Base-by-base conservation (phyloP, 2,888 invertebrate species). In the Platypus cylindrus region DNA sequence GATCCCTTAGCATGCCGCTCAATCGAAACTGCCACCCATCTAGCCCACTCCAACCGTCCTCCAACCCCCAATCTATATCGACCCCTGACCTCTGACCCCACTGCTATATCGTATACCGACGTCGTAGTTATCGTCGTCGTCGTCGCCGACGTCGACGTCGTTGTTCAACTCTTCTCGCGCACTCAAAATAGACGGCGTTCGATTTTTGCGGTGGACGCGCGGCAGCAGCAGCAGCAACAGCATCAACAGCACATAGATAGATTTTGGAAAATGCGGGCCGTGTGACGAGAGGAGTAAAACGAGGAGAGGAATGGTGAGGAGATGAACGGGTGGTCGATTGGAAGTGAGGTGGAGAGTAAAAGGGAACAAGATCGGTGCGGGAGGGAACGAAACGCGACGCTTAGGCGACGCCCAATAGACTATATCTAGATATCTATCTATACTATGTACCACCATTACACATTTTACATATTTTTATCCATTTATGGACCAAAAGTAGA, bases 181-280 rank as follows among this genome's bases (percentile, higher is more conserved):
- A 53, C 53, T 50, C 49, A 45, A 56, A n/a, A 53, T 59, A 58
- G 40, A 36, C 40, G 59, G 59, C 54, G 59, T 60, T 61, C 61
- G 61, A 61, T 61, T 60, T 60, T 60, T 60, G 58, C 52, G 53
- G 42, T 32, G 40, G 55, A 58, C 58, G 58, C n/a, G n/a, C 51
- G 48, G 54, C 59, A 36, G 34, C 36, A 24, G 25, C 33, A 40
- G 34, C 40, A 38, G 36, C 41, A 27, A 29, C 27, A 40, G 32
- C 38, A 32, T 41, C 44, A 38, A 38, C 40, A 34, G 36, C 34
- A 37, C 32, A 34, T 37, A 38, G 32, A n/a, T n/a, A n/a, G n/a
- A n/a, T n/a, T n/a, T n/a, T n/a, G n/a, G n/a, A n/a, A n/a, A n/a
- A n/a, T n/a, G n/a, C n/a, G 16, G 32, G 25, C 5, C 25, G 25